phyloP scores from a whole-genome alignment of 2,888 invertebrate genomes.

The Leptothorax acervorum region DNA sequence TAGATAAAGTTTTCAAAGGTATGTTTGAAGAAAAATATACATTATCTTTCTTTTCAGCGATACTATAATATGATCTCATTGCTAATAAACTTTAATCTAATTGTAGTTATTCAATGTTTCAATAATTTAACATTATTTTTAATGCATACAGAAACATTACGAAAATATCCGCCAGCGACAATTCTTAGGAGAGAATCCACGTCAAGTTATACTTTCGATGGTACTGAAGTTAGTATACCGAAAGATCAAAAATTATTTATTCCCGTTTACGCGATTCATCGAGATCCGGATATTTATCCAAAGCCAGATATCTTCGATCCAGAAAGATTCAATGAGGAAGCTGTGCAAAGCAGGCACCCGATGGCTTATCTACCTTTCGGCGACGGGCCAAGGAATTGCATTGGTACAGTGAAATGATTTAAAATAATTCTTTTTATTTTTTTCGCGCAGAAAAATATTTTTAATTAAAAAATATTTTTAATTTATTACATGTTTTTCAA shows the following conservation, averaged over 20 bases:
- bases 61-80: background rate
- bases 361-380: conserved; percentile 74
- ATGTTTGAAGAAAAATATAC: background rate
- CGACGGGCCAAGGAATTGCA: conserved; percentile 77
- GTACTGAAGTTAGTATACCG: conserved; percentile 71
- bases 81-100: background rate
- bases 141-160: conserved; percentile 12
- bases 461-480: no score
- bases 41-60: background rate
- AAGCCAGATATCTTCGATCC: conserved; percentile 78
- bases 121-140: background rate
- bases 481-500: no score
- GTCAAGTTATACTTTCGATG: conserved; percentile 72
- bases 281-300: conserved; percentile 77
- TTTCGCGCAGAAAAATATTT: no score
- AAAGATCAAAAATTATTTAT: conserved; percentile 68
- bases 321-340: conserved; percentile 75
- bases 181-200: conserved; percentile 68
- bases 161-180: conserved; percentile 51
- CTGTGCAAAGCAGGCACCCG: conserved; percentile 70
- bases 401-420: no score
- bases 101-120: background rate
- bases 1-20: conserved; percentile 84
- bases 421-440: no score
- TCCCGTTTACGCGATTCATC: conserved; percentile 76